These are phyloP conservation scores for Neoniphon sammara DNA, from an alignment of 2,797 vertebrate species.

Conservation along the genomic window DNA sequence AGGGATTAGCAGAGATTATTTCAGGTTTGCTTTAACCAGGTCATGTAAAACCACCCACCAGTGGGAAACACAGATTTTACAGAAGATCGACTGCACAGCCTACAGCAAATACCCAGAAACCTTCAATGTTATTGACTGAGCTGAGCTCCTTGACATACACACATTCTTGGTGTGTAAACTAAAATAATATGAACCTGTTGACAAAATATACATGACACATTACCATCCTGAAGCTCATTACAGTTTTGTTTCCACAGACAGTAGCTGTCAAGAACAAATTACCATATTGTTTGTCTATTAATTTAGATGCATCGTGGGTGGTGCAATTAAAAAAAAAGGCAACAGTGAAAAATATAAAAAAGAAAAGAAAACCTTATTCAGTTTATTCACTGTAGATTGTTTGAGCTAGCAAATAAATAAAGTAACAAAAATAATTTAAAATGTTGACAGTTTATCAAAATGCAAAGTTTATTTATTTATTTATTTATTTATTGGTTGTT, in stretches of 20 bases:
- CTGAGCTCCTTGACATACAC: conserved; percentile 14
- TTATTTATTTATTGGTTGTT: too few relatives aligned
- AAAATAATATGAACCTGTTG: background rate
- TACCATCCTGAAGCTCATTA: background rate
- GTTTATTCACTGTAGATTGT: background rate
- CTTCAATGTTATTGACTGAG: conserved; percentile 30
- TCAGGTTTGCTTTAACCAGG: conserved; percentile 52
- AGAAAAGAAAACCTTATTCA: background rate
- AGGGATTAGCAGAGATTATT: conserved; percentile 60
- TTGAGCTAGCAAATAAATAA: background rate
- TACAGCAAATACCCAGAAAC: conserved; percentile 15
- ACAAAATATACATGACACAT: background rate
- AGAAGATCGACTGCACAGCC: conserved; percentile 34
- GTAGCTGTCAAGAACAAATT: background rate
- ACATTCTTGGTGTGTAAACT: background rate
- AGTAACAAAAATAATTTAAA: too few relatives aligned
- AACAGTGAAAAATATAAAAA: too few relatives aligned
- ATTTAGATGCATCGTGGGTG: background rate
- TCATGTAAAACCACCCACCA: conserved; percentile 65
- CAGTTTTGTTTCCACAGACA: background rate
- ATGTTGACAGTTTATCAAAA: too few relatives aligned
- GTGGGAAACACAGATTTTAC: conserved; percentile 41
- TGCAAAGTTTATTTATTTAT: too few relatives aligned
- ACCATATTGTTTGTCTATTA: background rate
- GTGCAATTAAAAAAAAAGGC: background rate